Evolutionary conservation across 2,888 invertebrate genomes (phyloP).

Genomic region (Slavum lentiscoides): DNA sequence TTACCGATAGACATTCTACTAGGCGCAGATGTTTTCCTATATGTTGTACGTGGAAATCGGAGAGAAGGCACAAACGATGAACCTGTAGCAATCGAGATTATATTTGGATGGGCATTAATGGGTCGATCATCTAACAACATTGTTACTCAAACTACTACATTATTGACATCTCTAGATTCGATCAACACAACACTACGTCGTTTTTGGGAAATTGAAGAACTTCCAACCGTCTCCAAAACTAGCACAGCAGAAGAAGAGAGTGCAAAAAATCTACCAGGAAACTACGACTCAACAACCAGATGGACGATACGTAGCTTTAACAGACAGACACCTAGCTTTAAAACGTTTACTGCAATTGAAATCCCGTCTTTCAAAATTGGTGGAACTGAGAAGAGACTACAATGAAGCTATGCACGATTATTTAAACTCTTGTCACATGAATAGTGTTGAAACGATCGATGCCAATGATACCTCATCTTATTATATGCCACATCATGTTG

Average conservation of each 20-base stretch:
- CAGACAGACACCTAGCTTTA: not conserved
- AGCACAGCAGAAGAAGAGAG: not conserved
- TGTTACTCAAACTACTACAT: not conserved
- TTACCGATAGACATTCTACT: not conserved
- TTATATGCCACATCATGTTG: conserved; percentile 35
- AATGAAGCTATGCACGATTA: conserved; percentile 3
- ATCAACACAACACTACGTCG: not conserved
- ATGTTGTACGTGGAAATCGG: not conserved
- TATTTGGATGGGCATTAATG: too few species aligned
- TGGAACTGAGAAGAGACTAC: not conserved
- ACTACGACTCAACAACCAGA: not conserved
- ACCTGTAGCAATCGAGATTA: not conserved
- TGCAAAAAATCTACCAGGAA: not conserved
- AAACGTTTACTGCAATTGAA: not conserved
- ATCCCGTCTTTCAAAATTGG: not conserved
- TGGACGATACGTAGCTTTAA: not conserved
- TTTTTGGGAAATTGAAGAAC: conserved; percentile 6
- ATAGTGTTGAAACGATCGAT: not conserved
- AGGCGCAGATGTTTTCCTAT: not conserved
- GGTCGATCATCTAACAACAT: not conserved
- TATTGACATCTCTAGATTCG: not conserved
- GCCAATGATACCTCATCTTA: not conserved
- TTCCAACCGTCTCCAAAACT: not conserved
- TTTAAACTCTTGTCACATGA: not conserved
- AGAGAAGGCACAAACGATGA: not conserved